Evolutionary conservation across 2,113 vertebrate species (phyloP), one percentile per base, ranked within the genome.

Genomic region (Orycteropus afer): DNA sequence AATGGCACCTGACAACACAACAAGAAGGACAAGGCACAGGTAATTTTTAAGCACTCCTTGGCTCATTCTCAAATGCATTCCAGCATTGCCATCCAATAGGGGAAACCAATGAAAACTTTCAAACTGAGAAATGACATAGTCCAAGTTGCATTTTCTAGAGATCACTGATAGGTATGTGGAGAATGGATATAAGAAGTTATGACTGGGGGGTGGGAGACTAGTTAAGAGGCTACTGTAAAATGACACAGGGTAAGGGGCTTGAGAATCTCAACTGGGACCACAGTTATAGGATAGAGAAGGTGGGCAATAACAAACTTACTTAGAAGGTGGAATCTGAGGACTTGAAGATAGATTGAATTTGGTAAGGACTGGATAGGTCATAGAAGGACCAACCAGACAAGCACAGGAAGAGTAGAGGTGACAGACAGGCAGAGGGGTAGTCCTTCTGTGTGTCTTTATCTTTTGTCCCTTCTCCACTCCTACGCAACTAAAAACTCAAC

Each of bases 401-500:
- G 51, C 51, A 53, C 23, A 76, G 20, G 32, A 15, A 65, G 63
- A 37, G 71, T 23, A 76, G 27, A 91, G 51, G 23, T 71, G 51
- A 53, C 51, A 53, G 51, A 15, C 51, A 32, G 29, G 7, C n/a
- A 15, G 20, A 61, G 12, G 9, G 5, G 2, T 57, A 2, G 1
- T 37, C 7, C 3, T 8, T 82, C 5, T 67, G 18, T 27, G 22
- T 69, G 22, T 63, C 34, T 65, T 88, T 95, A 59, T 53, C 32
- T 81, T 37, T 4, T 4, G 17, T 20, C 11, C 1, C 8, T 15
- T 0, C 13, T 0, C n/a, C 61, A 53, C 51, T 53, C 51, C 51
- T 11, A 53, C 51, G 15, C 51, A 8, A 53, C 51, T 53, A 53
- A 53, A n/a, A n/a, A n/a, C n/a, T n/a, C n/a, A n/a, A n/a, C n/a